Conservation (phyloP, 2,888 invertebrate genomes). For the Tiliacea aurago region DNA sequence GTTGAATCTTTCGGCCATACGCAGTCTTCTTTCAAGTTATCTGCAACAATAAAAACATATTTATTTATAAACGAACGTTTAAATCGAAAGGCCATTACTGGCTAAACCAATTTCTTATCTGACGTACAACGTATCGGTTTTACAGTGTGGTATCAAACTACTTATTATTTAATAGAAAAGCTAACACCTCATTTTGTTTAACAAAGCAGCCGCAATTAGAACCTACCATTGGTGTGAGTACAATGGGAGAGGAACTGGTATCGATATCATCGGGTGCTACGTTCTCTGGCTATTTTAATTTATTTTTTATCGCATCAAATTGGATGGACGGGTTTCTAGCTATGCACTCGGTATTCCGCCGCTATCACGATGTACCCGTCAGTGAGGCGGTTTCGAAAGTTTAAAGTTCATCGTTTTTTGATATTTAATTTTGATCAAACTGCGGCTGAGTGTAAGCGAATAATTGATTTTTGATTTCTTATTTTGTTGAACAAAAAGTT, state of each 20-base stretch:
- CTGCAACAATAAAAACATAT: constrained; percentile 82
- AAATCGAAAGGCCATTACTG: constrained; percentile 63
- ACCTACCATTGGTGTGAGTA: constrained; percentile 83
- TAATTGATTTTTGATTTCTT: constrained; percentile 61
- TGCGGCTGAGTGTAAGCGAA: constrained; percentile 60
- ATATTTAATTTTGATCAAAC: constrained; percentile 78
- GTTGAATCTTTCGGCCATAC: constrained; percentile 87
- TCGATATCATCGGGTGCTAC: constrained; percentile 86
- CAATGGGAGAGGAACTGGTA: constrained; percentile 84
- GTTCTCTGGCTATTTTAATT: constrained; percentile 87
- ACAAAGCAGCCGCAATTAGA: constrained; percentile 89
- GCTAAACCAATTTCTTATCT: constrained; percentile 76
- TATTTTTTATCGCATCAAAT: constrained; percentile 89
- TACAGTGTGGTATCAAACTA: constrained; percentile 79
- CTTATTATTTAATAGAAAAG: constrained; percentile 89
- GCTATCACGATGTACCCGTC: constrained; percentile 83
- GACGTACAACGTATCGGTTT: constrained; percentile 75
- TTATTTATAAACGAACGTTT: constrained; percentile 57
- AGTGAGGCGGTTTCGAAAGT: constrained; percentile 79
- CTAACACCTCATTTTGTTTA: constrained; percentile 90
- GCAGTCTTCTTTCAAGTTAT: constrained; percentile 84
- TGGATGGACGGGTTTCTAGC: constrained; percentile 85
- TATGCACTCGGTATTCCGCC: constrained; percentile 79
- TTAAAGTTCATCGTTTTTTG: constrained; percentile 85
- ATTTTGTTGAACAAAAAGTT: constrained; percentile 34